Evolutionary conservation across 2,888 invertebrate species (phyloP), one percentile per base, ranked within the genome.

Genomic region (Drosophila neotestacea): DNA sequence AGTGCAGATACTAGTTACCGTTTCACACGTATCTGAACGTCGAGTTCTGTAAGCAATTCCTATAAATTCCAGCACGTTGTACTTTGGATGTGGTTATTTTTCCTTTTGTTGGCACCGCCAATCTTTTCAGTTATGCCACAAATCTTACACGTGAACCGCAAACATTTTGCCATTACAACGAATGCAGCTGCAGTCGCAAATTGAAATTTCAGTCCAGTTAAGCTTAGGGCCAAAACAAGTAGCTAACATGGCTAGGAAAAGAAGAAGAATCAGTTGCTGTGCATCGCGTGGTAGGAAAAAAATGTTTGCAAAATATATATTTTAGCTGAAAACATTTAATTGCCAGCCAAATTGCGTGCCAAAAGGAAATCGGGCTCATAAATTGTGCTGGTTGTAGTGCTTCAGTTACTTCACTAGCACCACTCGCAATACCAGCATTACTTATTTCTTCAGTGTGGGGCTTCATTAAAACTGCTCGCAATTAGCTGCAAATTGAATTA

Each of bases 401-500:
- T 39, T 56, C 11, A 28, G 11, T 28, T 6, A 32, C 16, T 30
- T 7, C 7, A 42, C 7, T 11, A 6, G 11, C 34, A 11, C 16
- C 32, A 32, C 16, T 47, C 13, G 9, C 28, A 10, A 5, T 28
- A 13, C 30, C 22, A 5, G 9, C 51, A 30, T 10, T 28, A 54
- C 16, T 38, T 13, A 36, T 34, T 55, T 22, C 34, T 13, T 5
- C 36, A 4, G 36, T 44, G 38, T 48, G 30, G 16, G 38, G 58
- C 76, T 85, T 82, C 83, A 82, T 83, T 86, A 79, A 74, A 67
- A 72, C 30, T 55, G 71, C 68, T 47, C 55, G 67, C 82, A 84
- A 84, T 84, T 84, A 84, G 87, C 70, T 42, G 67, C 71, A 82
- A 87, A 84, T 84, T 85, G 82, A 87, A 87, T 87, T 85, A 86